Evolutionary conservation across 2,113 vertebrate genomes (phyloP), one percentile per base, ranked within the genome.

Genomic region (Leucopsar rothschildi): DNA sequence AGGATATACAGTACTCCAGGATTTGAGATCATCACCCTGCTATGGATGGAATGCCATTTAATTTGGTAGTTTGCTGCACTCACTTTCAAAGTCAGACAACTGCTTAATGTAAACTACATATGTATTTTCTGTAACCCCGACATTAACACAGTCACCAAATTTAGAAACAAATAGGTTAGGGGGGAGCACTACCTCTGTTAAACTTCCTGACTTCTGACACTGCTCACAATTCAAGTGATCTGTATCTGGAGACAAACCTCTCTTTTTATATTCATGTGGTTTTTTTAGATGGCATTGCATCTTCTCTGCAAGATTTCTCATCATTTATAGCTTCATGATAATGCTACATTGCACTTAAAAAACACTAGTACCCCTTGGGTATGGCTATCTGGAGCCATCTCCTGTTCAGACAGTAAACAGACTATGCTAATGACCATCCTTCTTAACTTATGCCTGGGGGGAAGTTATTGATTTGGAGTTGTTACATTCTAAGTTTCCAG

Each of bases 311-410:
- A 56, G 40, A 45, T 56, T 82, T 63, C 49, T 80, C 49, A 40
- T 71, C 0, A 42, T 79, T 85, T 76, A 28, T 21, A 87, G 68
- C 13, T 71, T 64, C n/a, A 82, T 28, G 20, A 16, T 63, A 70
- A 45, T 4, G 17, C 31, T 57, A 39, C 15, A 39, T 3, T 70
- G 52, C 20, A 22, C 35, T 88, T 65, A 60, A 49, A 77, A 92
- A 79, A 73, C 52, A 17, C n/a, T 53, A 5, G 28, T 90, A 82
- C 80, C 95, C 93, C 90, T 72, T 93, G 95, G 95, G 95, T 82
- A 90, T 93, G 90, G 96, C 75, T 92, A 92, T 89, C 82, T 95
- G 93, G 93, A 95, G 96, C 92, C 96, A 96, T 88, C 92, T 96
- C 95, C 96, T 96, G 93, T 96, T 95, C 95, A 96, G 92, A 82